Percentiles rank a stretch among this genome's conserved stretches.
Evolutionary conservation across 2,888 invertebrate genomes (phyloP).

Genomic region (Oxycera nigricornis): DNA sequence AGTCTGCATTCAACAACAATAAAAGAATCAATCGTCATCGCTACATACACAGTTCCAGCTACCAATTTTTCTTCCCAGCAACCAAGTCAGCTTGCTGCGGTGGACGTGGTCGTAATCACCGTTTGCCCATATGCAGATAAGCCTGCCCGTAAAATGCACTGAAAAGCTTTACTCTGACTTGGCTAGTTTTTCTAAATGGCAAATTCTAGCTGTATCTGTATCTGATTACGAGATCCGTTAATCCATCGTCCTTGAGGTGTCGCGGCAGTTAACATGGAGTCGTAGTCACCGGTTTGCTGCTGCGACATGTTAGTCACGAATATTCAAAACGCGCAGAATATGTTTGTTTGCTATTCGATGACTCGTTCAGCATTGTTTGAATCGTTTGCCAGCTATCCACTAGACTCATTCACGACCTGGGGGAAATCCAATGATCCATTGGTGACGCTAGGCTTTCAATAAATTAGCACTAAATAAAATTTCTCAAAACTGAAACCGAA

Average conservation of each 20-base stretch:
- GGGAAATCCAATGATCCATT: too few species aligned
- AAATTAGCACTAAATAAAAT: too few species aligned
- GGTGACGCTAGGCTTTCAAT: too few species aligned
- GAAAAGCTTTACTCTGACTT: background rate
- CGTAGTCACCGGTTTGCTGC: conserved; percentile 19
- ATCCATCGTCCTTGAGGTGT: conserved; percentile 44
- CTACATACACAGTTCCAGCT: background rate
- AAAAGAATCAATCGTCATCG: background rate
- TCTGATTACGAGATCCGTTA: conserved; percentile 43
- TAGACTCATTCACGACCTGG: background rate
- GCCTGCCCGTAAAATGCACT: background rate
- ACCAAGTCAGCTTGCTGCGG: background rate
- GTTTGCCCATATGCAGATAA: background rate
- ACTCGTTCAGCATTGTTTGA: background rate
- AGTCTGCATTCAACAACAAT: background rate
- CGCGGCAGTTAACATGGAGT: conserved; percentile 32
- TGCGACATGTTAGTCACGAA: conserved; percentile 30
- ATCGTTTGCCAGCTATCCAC: background rate
- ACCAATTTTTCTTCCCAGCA: background rate
- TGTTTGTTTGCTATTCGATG: background rate
- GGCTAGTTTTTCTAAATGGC: conserved; percentile 4
- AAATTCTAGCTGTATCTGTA: conserved; percentile 29
- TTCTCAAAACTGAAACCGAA: too few species aligned
- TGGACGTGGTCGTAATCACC: background rate
- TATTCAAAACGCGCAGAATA: conserved; percentile 18